Conservation (phyloP, 1,140 invertebrate genomes). For the Mizuhopecten yessoensis region DNA sequence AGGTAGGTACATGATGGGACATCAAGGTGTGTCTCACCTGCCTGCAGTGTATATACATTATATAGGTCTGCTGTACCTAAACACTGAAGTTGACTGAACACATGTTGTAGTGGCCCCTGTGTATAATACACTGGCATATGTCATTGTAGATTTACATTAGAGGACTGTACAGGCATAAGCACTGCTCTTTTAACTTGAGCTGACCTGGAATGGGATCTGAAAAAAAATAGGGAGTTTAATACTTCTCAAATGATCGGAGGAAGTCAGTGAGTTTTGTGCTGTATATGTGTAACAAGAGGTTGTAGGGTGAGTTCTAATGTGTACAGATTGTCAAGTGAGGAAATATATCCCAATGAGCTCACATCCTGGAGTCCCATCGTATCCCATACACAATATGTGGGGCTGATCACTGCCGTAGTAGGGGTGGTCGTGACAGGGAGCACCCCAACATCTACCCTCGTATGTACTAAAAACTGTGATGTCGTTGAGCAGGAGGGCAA, state of each 20-base stretch:
- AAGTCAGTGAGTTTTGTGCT: constrained; percentile 21
- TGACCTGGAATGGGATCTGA: background rate
- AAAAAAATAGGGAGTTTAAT: background rate
- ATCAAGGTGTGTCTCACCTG: background rate
- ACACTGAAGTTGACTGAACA: background rate
- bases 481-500: background rate
- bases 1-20: background rate
- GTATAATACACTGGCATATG: constrained; percentile 29
- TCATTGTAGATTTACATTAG: constrained; percentile 8
- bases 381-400: background rate
- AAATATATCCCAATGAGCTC: background rate
- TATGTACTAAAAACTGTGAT: background rate
- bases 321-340: constrained; percentile 17
- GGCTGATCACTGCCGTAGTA: background rate
- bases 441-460: background rate
- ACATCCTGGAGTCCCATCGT: background rate
- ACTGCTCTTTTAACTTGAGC: background rate
- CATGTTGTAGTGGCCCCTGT: background rate
- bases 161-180: background rate
- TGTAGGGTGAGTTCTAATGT: background rate
- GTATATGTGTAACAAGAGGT: background rate
- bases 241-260: background rate
- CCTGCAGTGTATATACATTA: too few relatives aligned
- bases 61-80: background rate
- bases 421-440: background rate